Evolutionary conservation across 2,888 invertebrate species (phyloP), one percentile per base, ranked within the genome.

Genomic region (Panzeria rudis): DNA sequence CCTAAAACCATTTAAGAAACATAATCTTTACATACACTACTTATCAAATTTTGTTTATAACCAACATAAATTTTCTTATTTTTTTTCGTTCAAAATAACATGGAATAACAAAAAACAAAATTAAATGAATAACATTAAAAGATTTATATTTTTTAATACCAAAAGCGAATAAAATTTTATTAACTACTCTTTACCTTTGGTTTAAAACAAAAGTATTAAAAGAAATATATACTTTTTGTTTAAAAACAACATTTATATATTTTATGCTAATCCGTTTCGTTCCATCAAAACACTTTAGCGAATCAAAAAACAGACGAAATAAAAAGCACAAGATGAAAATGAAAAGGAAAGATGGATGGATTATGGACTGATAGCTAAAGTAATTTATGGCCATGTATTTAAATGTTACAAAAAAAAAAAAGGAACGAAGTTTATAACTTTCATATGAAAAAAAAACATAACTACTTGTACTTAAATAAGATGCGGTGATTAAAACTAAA

Each of bases 211-310:
- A 66, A 50, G 64, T 47, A 47, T 52, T 35, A 59, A 29, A 54
- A 25, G 8, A 54, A 56, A 56, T 32, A 61, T 61, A 41, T 32
- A 77, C 17, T 64, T 77, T 56, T 56, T 68, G 47, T 77, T 38
- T 5, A 44, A 38, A 38, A 69, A 52, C 20, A 54, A 44, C 56
- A 38, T 38, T 20, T 32, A 69, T 23, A 56, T 64, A 56, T 50
- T 80, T 83, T 83, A 83, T 83, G 82, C 82, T 83, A 83, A 83
- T 71, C 82, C 82, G 38, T 77, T 83, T 77, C 64, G 76, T 83
- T 83, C 82, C 82, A 77, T 77, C 82, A 83, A 77, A 83, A 77
- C 71, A 77, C 56, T 71, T 77, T 50, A 68, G 69, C 54, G 32
- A 64, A 62, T 47, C n/a, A 7, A 38, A 13, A 8, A 23, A 15